These are phyloP conservation scores for Drosophila anomalata DNA, from an alignment of 2,888 invertebrate species.

Conservation along the genomic window DNA sequence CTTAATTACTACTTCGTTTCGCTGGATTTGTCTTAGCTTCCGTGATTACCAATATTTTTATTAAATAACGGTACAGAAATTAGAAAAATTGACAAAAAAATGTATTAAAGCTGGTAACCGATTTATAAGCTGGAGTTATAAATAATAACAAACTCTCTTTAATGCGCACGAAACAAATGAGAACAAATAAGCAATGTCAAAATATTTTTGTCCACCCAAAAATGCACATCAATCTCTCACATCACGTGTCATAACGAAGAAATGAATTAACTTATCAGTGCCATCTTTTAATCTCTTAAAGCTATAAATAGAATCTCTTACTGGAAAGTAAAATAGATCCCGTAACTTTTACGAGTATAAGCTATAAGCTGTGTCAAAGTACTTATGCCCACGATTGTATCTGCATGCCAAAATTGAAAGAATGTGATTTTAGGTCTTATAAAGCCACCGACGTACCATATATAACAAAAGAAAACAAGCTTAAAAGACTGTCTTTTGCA, in stretches of 20 bases:
- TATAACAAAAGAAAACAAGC: not conserved
- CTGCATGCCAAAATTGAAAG: not conserved
- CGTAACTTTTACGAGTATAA: too few relatives aligned
- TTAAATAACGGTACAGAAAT: too few relatives aligned
- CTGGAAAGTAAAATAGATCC: too few relatives aligned
- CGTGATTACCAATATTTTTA: too few relatives aligned
- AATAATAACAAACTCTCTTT: conserved; percentile 4
- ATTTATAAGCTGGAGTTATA: not conserved
- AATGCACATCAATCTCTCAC: not conserved
- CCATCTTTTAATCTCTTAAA: too few relatives aligned
- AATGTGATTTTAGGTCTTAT: conserved; percentile 2
- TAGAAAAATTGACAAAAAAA: too few relatives aligned
- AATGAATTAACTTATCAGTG: too few relatives aligned
- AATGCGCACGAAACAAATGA: not conserved
- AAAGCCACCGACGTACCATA: not conserved
- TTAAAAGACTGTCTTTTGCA: conserved; percentile 21
- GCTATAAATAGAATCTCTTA: too few relatives aligned
- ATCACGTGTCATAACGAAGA: too few relatives aligned
- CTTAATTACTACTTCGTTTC: not conserved
- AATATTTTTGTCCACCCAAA: conserved; percentile 1
- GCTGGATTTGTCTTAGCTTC: not conserved
- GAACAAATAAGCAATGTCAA: conserved; percentile 4
- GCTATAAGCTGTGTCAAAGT: too few relatives aligned
- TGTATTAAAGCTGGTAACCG: conserved; percentile 35
- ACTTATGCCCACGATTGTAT: too few relatives aligned